A percentile compares a stretch with the other conserved stretches of the same genome.
These are phyloP conservation scores for Ceratoteleas bidentatus DNA, from an alignment of 1,140 invertebrate species.

Conservation along the genomic window DNA sequence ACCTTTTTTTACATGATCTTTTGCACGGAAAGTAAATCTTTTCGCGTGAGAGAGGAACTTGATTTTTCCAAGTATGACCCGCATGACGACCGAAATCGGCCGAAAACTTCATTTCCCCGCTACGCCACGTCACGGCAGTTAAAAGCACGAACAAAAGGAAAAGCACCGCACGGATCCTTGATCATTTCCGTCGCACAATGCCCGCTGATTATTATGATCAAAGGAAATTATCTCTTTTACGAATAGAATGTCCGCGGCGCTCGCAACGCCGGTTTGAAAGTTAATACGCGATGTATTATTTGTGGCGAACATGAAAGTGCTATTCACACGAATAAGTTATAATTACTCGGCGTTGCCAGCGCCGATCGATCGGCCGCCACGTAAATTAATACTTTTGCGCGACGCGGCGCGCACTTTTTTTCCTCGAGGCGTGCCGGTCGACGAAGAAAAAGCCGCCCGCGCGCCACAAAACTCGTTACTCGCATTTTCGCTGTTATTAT, in stretches of 20 bases:
- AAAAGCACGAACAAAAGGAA: slow-evolving; percentile 30
- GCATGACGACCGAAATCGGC: too few species aligned
- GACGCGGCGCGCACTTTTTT: slow-evolving; percentile 42
- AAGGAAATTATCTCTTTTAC: slow-evolving; percentile 58
- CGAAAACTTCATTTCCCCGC: too few species aligned
- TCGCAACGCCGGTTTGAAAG: slow-evolving; percentile 53
- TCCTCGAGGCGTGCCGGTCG: not conserved
- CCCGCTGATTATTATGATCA: slow-evolving; percentile 45
- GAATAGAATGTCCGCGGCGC: slow-evolving; percentile 52
- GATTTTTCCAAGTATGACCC: too few species aligned
- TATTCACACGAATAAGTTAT: slow-evolving; percentile 61
- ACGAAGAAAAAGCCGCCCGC: slow-evolving; percentile 12
- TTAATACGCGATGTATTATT: slow-evolving; percentile 56
- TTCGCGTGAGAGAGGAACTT: too few species aligned
- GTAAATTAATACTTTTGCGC: slow-evolving; percentile 59
- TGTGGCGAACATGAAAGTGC: slow-evolving; percentile 60
- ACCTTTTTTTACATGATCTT: too few species aligned
- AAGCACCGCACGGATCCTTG: slow-evolving; percentile 31
- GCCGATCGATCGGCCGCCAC: slow-evolving; percentile 48
- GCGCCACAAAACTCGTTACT: slow-evolving; percentile 53
- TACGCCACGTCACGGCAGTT: too few species aligned
- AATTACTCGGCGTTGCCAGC: slow-evolving; percentile 49
- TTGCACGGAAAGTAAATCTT: too few species aligned
- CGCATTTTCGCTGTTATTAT: slow-evolving; percentile 59
- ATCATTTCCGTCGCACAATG: slow-evolving; percentile 44